Evolutionary conservation across 2,113 vertebrate genomes (phyloP).

Genomic region (Marcusenius ussheri): DNA sequence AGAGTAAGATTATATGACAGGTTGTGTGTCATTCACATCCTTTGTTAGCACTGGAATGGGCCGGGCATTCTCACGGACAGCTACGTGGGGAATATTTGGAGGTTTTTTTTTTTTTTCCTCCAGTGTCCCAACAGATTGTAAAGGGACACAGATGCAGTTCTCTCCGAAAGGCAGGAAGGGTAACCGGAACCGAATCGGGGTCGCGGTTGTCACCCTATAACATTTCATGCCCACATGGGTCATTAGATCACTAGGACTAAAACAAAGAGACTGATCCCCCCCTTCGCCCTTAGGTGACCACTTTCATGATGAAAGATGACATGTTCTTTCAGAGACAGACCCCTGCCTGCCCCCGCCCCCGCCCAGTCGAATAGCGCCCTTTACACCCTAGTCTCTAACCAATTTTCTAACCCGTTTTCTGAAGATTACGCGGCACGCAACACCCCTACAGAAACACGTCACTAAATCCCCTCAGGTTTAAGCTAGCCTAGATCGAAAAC

Average conservation of each 20-base stretch:
- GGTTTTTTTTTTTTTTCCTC: background rate
- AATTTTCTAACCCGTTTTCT: conserved; percentile 20
- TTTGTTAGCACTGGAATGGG: background rate
- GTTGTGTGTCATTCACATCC: background rate
- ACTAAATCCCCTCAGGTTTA: conserved; percentile 50
- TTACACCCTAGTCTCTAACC: background rate
- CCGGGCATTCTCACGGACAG: background rate
- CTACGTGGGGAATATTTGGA: background rate
- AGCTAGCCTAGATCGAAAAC: conserved; percentile 57
- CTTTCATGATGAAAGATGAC: background rate
- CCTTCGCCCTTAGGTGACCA: background rate
- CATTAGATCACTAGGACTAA: background rate
- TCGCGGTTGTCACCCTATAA: background rate
- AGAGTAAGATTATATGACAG: background rate
- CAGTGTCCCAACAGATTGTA: background rate
- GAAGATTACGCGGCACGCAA: conserved; percentile 30
- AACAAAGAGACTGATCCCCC: background rate
- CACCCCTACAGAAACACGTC: conserved; percentile 32
- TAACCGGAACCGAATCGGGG: background rate
- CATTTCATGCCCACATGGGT: background rate
- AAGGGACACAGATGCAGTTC: background rate
- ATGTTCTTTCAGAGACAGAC: background rate
- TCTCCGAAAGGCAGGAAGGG: background rate
- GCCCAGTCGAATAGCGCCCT: background rate
- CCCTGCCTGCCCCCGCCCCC: background rate